phyloP scores from a whole-genome alignment of 2,113 vertebrate species.

The Phocoena sinus region DNA sequence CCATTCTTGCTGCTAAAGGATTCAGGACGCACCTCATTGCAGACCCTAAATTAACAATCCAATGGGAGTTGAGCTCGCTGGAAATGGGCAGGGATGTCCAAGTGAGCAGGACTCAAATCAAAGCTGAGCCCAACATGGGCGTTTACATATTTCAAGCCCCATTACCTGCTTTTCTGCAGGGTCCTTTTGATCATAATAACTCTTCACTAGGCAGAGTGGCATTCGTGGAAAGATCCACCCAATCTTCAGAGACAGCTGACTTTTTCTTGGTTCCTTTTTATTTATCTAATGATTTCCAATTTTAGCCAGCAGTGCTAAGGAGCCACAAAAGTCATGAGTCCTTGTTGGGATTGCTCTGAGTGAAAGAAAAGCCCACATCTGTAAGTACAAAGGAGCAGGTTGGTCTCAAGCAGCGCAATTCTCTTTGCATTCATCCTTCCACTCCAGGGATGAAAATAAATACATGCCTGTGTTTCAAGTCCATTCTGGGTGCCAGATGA shows the following conservation, averaged over 20 bases:
- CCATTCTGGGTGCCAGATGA: too few species aligned
- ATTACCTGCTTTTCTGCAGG: background rate
- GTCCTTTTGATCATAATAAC: background rate
- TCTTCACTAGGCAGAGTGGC: background rate
- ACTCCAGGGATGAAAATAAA: background rate
- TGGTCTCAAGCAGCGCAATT: background rate
- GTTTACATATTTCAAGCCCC: background rate
- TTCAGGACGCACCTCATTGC: background rate
- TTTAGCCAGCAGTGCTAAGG: conserved; percentile 17
- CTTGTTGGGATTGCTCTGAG: conserved; percentile 12
- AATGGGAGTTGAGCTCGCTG: background rate
- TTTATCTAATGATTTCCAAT: conserved; percentile 54
- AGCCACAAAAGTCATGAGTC: background rate
- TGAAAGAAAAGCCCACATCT: background rate
- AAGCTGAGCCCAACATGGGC: background rate
- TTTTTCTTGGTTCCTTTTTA: conserved; percentile 29
- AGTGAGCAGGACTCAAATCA: background rate
- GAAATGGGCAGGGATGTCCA: background rate
- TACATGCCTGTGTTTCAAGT: background rate
- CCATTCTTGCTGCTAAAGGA: background rate
- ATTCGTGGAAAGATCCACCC: background rate
- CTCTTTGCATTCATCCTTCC: background rate
- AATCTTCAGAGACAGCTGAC: background rate
- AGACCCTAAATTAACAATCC: background rate
- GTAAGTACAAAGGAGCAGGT: background rate